A percentile compares a stretch with the other conserved stretches of the same genome.
Evolutionary conservation across 2,113 vertebrate species (phyloP).

Genomic region (Pachyramphus minor): DNA sequence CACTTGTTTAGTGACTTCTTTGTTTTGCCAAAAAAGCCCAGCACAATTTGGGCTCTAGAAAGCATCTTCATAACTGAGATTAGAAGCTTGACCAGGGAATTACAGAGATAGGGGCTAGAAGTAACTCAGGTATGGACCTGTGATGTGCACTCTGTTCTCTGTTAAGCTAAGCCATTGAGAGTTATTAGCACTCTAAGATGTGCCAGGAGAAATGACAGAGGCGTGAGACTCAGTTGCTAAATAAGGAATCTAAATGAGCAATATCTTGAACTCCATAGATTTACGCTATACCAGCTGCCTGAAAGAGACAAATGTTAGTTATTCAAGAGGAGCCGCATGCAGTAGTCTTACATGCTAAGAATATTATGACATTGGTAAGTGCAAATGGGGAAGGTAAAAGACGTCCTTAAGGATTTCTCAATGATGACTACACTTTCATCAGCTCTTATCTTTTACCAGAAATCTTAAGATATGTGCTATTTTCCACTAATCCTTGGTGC

Average conservation of each 20-base stretch:
- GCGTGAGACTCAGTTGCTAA: background rate
- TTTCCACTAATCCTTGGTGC: background rate
- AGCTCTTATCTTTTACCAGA: background rate
- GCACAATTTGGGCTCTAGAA: background rate
- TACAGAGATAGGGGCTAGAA: background rate
- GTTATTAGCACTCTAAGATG: background rate
- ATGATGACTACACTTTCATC: background rate
- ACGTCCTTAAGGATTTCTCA: background rate
- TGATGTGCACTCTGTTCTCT: background rate
- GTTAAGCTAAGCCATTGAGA: background rate
- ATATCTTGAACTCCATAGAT: background rate
- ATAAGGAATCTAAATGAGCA: slow-evolving; percentile 17
- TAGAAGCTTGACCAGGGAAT: background rate
- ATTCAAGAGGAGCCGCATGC: background rate
- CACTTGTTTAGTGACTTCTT: background rate
- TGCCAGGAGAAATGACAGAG: slow-evolving; percentile 13
- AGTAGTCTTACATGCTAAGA: background rate
- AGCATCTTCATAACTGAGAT: background rate
- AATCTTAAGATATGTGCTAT: background rate
- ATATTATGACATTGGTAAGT: background rate
- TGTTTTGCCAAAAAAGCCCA: background rate
- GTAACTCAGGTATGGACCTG: background rate
- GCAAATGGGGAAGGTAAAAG: background rate
- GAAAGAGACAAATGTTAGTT: background rate
- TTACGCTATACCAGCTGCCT: background rate